Evolutionary conservation across 2,797 vertebrate genomes (phyloP).

Genomic region (Danio albolineatus): DNA sequence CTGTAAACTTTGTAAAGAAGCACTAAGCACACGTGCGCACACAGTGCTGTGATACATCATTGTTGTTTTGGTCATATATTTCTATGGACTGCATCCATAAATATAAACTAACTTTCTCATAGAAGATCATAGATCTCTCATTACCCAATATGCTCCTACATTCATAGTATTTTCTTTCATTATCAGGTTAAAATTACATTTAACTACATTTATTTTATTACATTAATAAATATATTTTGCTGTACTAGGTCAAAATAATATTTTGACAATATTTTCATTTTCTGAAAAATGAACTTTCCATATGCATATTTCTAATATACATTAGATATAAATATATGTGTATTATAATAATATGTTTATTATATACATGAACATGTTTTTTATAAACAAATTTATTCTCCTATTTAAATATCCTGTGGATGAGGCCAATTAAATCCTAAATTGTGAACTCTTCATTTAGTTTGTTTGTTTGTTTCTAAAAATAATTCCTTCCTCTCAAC

Average conservation of each 20-base stretch:
- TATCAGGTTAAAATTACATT: background rate
- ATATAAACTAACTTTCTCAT: background rate
- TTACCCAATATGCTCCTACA: background rate
- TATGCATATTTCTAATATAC: too few relatives aligned
- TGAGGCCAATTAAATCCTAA: background rate
- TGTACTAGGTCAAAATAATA: background rate
- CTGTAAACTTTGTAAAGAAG: too few relatives aligned
- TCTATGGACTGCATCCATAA: too few relatives aligned
- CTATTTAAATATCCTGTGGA: background rate
- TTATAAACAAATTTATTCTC: too few relatives aligned
- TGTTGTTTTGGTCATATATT: too few relatives aligned
- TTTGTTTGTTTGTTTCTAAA: background rate
- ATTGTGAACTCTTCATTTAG: background rate
- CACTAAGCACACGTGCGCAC: too few relatives aligned
- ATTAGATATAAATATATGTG: too few relatives aligned
- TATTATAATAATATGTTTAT: too few relatives aligned
- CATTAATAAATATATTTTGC: background rate
- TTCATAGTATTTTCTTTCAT: background rate
- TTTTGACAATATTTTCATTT: background rate
- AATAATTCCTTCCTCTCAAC: constrained; percentile 8
- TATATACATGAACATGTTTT: too few relatives aligned
- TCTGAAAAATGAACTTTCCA: too few relatives aligned
- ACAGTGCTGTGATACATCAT: too few relatives aligned
- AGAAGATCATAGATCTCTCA: background rate
- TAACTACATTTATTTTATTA: background rate